Evolutionary conservation across 1,140 invertebrate species (phyloP).

Genomic region (Oppia nitens): DNA sequence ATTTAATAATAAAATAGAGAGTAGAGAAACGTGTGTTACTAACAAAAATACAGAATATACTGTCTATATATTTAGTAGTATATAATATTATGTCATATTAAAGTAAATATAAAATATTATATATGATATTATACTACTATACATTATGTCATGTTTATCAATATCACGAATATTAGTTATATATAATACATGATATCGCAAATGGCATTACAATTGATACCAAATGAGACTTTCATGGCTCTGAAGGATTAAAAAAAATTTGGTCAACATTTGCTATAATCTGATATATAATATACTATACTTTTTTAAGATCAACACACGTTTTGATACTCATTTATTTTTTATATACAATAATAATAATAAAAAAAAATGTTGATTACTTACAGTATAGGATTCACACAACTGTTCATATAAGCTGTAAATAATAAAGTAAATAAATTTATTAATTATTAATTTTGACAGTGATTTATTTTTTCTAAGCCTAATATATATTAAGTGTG

Average conservation of each 20-base stretch:
- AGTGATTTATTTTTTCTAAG: too few relatives aligned
- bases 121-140: too few relatives aligned
- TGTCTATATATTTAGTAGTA: too few relatives aligned
- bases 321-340: neutral
- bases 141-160: too few relatives aligned
- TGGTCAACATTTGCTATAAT: neutral
- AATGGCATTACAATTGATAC: neutral
- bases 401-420: constrained; percentile 63
- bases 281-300: neutral
- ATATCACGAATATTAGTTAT: too few relatives aligned
- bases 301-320: neutral
- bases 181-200: too few relatives aligned
- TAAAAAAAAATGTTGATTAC: neutral
- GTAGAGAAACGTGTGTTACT: neutral
- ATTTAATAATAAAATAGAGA: too few relatives aligned
- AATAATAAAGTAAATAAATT: neutral
- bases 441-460: neutral
- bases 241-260: neutral
- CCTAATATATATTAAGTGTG: too few relatives aligned
- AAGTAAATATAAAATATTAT: too few relatives aligned
- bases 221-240: neutral
- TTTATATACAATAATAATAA: neutral
- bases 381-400: constrained; percentile 75
- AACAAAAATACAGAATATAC: too few relatives aligned
- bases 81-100: too few relatives aligned